phyloP scores from a whole-genome alignment of 2,113 vertebrate genomes.

The Scartelaos histophorus region DNA sequence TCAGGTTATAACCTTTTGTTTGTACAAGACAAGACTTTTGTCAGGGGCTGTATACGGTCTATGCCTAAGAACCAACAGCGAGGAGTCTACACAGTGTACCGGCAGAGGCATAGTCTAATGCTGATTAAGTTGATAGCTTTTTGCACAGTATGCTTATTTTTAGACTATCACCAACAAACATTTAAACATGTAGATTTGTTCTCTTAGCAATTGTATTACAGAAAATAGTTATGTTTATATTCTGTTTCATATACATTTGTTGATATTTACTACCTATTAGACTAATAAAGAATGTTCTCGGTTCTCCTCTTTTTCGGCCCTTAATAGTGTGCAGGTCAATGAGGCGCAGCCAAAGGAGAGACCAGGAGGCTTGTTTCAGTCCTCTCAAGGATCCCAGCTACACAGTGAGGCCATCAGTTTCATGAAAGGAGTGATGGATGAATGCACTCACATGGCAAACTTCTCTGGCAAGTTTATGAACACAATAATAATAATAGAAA shows the following conservation, averaged over 20 bases:
- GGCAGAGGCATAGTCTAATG: too few relatives aligned
- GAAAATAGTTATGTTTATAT: too few relatives aligned
- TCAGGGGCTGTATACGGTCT: too few relatives aligned
- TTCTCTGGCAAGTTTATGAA: constrained; percentile 84
- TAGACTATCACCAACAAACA: too few relatives aligned
- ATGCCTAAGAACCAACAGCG: too few relatives aligned
- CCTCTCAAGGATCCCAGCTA: constrained; percentile 69
- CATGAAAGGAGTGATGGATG: constrained; percentile 99
- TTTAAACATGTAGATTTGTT: neutral
- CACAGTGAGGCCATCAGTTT: constrained; percentile 89
- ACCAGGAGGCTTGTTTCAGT: constrained; percentile 1
- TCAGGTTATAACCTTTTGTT: too few relatives aligned
- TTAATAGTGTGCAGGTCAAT: neutral
- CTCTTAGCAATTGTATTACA: neutral
- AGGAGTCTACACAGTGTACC: too few relatives aligned
- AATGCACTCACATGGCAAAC: constrained; percentile 97
- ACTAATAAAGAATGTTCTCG: too few relatives aligned
- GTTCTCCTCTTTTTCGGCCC: neutral
- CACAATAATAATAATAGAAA: too few relatives aligned
- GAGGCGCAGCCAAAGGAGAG: constrained; percentile 21
- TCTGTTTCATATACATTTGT: neutral
- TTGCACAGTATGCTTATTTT: too few relatives aligned
- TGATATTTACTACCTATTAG: neutral
- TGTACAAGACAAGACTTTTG: too few relatives aligned
- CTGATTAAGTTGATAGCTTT: too few relatives aligned